phyloP scores from a whole-genome alignment of 2,888 invertebrate species.

The Podabrus alpinus region DNA sequence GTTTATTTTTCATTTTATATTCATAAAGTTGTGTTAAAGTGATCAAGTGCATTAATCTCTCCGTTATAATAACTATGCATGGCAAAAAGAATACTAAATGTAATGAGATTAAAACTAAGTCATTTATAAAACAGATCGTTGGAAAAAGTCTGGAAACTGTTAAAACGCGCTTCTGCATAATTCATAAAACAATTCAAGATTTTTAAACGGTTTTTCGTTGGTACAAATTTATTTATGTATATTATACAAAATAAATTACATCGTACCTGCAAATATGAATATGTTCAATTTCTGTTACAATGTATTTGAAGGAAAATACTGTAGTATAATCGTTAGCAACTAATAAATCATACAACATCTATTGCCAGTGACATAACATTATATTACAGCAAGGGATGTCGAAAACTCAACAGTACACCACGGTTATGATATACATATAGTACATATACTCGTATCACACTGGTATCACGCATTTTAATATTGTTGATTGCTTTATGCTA shows the following conservation, averaged over 20 bases:
- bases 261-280: background rate
- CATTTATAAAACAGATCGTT: background rate
- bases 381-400: background rate
- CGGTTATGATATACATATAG: background rate
- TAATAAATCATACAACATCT: background rate
- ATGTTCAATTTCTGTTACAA: background rate
- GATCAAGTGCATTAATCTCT: background rate
- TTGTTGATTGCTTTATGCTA: too few relatives aligned
- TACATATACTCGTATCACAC: too few relatives aligned
- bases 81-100: background rate
- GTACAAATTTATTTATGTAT: background rate
- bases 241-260: background rate
- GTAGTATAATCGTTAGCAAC: background rate
- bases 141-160: background rate
- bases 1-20: too few relatives aligned
- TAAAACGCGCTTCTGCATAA: background rate
- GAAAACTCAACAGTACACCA: background rate
- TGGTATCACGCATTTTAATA: too few relatives aligned
- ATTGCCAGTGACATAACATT: background rate
- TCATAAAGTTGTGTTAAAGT: background rate
- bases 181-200: background rate
- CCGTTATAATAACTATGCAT: background rate
- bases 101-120: background rate
- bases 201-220: background rate
- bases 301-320: background rate